Evolutionary conservation across 2,113 vertebrate genomes (phyloP), one percentile per base, ranked within the genome.

Genomic region (Antennarius striatus): DNA sequence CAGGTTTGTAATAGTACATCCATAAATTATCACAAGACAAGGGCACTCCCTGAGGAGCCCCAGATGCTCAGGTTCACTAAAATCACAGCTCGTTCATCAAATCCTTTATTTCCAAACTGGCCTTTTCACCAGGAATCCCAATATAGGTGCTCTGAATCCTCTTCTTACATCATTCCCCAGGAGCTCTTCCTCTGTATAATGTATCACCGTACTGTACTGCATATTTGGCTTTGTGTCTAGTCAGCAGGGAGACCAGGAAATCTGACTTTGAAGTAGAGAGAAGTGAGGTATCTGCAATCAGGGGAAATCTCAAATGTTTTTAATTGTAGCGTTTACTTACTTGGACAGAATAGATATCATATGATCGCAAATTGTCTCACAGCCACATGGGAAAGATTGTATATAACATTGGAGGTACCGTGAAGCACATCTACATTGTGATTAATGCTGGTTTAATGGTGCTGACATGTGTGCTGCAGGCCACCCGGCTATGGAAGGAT

Each of bases 81-180:
- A 88, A 90, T 90, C 86, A 86, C 87, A 85, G 51, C 86, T 90
- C 84, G 16, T 91, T 91, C 70, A 83, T 91, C 90, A 90, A 77
- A 66, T 71, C 57, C 72, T 79, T 78, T 77, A 76, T 83, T 82
- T 84, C 70, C 80, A 76, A 74, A 61, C 62, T 63, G 65, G 83
- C 75, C 50, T 80, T 74, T 75, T 71, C 78, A 72, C 50, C 47
- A 77, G 66, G 43, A 78, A 52, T 79, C 76, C 57, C 61, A 74
- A 73, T 72, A 65, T 59, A 68, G 83, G 22, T 67, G 73, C 51
- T 70, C 68, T 46, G 4, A 73, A 64, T 80, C 68, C 16, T 64
- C 59, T 32, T 56, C 66, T 64, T 56, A 39, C 46, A 53, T 56
- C 48, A 56, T 63, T 49, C 81, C 79, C 55, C 82, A 22, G 40